Percentiles rank a stretch among this genome's conserved stretches.
Evolutionary conservation across 2,888 invertebrate genomes (phyloP).

Genomic region (Andricus curvator): DNA sequence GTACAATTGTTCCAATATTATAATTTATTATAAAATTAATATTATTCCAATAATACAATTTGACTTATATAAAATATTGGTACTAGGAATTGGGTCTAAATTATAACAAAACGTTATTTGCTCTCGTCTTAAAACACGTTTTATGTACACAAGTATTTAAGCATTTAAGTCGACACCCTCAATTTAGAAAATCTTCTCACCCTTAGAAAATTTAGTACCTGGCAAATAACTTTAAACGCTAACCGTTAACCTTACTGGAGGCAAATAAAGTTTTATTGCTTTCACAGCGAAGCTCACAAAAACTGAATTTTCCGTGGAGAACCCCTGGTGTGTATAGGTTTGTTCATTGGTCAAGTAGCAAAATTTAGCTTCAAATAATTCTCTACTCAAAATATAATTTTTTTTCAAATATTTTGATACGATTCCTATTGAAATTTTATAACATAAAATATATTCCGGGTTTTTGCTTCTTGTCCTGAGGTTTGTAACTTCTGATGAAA

Average conservation of each 20-base stretch:
- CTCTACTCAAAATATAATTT: not conserved
- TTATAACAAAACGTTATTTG: not conserved
- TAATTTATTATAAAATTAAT: too few species aligned
- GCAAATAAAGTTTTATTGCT: not conserved
- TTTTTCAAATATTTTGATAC: not conserved
- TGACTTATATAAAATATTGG: not conserved
- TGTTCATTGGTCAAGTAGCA: not conserved
- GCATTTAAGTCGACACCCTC: not conserved
- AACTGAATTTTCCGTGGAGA: not conserved
- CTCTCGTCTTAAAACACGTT: not conserved
- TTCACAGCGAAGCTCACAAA: not conserved
- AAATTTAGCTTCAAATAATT: not conserved
- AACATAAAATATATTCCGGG: not conserved
- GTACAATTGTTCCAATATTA: too few species aligned
- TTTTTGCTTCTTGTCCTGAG: not conserved
- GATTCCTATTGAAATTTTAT: not conserved
- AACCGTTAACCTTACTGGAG: not conserved
- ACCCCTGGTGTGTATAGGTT: not conserved
- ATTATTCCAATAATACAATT: not conserved
- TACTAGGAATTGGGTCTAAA: not conserved
- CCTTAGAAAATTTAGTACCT: not conserved
- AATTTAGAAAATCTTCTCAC: not conserved
- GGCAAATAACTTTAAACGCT: not conserved
- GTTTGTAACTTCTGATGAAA: not conserved
- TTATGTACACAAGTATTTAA: not conserved